Conservation (phyloP, 2,888 invertebrate species). For the Pogonocherus hispidulus region DNA sequence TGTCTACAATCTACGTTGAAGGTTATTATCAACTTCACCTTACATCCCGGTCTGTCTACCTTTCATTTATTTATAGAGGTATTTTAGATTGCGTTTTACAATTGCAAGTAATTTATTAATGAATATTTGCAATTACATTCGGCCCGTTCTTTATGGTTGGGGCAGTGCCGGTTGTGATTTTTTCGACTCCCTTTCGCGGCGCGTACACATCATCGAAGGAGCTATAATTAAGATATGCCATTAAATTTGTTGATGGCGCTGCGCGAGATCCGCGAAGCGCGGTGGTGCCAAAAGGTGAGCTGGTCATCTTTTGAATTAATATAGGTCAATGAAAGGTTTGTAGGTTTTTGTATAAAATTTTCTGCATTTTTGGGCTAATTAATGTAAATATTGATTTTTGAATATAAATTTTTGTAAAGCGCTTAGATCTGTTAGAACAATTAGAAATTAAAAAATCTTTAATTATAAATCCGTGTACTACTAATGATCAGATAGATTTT, state of each 20-base stretch:
- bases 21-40: constrained; percentile 63
- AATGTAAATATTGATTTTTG: no score
- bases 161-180: constrained; percentile 19
- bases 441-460: no score
- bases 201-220: constrained; percentile 42
- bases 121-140: constrained; percentile 57
- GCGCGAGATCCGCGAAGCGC: not conserved
- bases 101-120: constrained; percentile 58
- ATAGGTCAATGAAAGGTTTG: not conserved
- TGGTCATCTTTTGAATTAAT: not conserved
- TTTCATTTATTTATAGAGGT: constrained; percentile 59
- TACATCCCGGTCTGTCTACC: constrained; percentile 57
- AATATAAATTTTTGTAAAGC: no score
- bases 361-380: no score
- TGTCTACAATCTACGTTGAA: constrained; percentile 62
- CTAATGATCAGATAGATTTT: no score
- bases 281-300: not conserved
- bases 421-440: no score
- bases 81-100: constrained; percentile 56
- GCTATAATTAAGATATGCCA: constrained; percentile 43
- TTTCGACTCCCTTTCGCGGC: constrained; percentile 38
- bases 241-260: not conserved
- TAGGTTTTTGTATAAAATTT: no score
- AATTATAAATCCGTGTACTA: no score
- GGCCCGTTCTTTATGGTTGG: constrained; percentile 48